Conservation (phyloP, 2,797 vertebrate genomes). For the Capromys pilorides region DNA sequence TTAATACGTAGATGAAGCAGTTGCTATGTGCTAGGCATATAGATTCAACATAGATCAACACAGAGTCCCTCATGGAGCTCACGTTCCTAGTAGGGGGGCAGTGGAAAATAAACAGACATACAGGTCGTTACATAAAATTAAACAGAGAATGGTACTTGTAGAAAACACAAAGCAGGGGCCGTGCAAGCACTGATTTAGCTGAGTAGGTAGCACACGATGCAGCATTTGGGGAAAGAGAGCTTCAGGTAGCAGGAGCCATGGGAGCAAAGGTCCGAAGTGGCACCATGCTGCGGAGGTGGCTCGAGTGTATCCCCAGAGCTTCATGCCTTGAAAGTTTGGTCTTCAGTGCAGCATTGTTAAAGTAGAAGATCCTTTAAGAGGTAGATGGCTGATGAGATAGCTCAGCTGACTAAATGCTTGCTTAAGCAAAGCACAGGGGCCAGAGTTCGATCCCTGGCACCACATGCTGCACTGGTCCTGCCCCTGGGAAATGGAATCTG, state of each 20-base stretch:
- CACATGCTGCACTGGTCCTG: no score
- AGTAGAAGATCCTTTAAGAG: background rate
- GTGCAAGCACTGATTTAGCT: no score
- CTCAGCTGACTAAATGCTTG: no score
- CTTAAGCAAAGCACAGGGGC: no score
- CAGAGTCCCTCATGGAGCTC: background rate
- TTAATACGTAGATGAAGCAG: background rate
- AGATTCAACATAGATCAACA: background rate
- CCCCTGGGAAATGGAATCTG: no score
- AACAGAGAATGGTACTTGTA: no score
- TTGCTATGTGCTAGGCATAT: no score
- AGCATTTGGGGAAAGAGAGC: no score
- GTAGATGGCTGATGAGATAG: no score
- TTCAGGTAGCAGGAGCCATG: background rate
- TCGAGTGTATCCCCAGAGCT: background rate
- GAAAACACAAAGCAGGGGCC: background rate
- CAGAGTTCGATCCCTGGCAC: no score
- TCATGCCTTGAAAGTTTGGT: background rate
- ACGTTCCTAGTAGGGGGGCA: rapidly evolving
- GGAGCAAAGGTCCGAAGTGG: background rate
- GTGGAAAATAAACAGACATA: background rate
- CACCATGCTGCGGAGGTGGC: background rate
- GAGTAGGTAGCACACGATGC: background rate
- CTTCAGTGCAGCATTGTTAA: background rate
- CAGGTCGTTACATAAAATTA: background rate